Evolutionary conservation across 2,797 vertebrate species (phyloP).

Genomic region (Malurus leucopterus): DNA sequence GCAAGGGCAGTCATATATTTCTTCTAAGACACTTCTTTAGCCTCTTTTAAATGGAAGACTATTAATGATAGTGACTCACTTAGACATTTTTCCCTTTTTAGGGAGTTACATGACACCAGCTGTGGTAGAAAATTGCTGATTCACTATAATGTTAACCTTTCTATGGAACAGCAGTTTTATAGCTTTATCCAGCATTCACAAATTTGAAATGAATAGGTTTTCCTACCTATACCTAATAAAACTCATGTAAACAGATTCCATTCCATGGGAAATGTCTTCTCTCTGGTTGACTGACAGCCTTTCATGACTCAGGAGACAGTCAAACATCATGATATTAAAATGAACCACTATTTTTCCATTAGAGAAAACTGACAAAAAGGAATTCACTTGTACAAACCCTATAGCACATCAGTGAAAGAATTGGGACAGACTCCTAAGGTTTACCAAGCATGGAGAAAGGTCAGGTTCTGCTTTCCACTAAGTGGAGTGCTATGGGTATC

Average conservation of each 20-base stretch:
- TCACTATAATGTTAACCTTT: neutral
- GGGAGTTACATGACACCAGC: neutral
- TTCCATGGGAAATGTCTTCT: neutral
- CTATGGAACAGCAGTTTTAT: neutral
- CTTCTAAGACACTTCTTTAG: neutral
- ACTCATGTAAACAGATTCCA: neutral
- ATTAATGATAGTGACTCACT: neutral
- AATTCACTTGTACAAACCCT: neutral
- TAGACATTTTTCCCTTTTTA: neutral
- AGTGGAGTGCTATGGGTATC: neutral
- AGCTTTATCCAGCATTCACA: neutral
- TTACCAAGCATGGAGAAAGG: neutral
- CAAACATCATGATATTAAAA: neutral
- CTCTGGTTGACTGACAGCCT: neutral
- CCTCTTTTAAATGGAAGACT: neutral
- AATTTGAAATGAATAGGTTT: neutral
- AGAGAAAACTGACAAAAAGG: neutral
- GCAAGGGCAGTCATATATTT: neutral
- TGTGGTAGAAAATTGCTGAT: neutral
- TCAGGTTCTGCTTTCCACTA: neutral
- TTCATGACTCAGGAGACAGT: neutral
- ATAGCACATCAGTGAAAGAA: neutral
- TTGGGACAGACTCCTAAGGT: neutral
- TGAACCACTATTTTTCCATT: neutral
- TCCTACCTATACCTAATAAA: neutral